These are phyloP conservation scores for Machimus rusticus DNA, from an alignment of 2,888 invertebrate species.

Conservation along the genomic window DNA sequence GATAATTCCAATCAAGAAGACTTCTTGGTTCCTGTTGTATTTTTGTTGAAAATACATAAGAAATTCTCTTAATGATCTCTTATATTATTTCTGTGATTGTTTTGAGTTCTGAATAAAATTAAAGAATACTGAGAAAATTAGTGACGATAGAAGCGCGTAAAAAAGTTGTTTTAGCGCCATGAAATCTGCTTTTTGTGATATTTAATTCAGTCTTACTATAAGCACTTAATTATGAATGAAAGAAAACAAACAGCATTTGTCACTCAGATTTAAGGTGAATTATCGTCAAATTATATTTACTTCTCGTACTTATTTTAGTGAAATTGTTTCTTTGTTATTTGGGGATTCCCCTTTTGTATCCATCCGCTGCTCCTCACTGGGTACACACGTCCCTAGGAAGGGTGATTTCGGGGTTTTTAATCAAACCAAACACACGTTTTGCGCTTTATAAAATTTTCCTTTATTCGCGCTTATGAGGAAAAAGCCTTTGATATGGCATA, in stretches of 20 bases:
- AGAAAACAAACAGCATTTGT: not conserved
- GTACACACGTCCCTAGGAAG: no score
- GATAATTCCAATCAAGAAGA: not conserved
- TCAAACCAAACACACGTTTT: no score
- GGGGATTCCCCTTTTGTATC: no score
- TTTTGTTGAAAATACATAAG: not conserved
- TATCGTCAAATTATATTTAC: not conserved
- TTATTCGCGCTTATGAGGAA: no score
- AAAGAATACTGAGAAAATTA: not conserved
- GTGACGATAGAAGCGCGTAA: not conserved
- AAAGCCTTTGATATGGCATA: no score
- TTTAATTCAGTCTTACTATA: not conserved
- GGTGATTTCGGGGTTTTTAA: no score
- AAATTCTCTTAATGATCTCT: no score
- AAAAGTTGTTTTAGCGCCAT: not conserved
- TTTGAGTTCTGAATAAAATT: not conserved
- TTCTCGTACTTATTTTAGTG: no score
- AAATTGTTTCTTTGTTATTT: no score
- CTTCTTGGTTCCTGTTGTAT: not conserved
- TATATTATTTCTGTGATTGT: no score
- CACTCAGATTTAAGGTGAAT: not conserved
- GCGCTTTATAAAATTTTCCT: no score
- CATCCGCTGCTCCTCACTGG: no score
- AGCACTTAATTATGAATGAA: not conserved
- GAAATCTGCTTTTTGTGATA: not conserved